phyloP scores from a whole-genome alignment of 2,113 vertebrate genomes.

The Pogona vitticeps region DNA sequence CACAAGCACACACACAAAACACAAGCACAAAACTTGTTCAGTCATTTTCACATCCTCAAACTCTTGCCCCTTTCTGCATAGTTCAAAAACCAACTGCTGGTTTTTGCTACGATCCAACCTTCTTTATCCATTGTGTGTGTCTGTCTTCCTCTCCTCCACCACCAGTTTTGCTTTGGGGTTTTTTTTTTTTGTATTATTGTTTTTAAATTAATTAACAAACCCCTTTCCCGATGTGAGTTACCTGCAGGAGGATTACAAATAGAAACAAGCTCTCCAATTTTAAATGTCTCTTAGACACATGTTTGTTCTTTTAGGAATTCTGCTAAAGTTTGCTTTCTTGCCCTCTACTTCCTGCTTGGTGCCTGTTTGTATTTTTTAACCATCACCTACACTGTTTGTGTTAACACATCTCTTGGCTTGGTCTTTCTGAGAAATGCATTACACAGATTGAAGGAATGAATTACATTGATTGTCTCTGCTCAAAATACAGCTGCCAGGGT shows the following conservation, averaged over 20 bases:
- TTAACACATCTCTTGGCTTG: constrained; percentile 73
- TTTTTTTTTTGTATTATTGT: too few relatives aligned
- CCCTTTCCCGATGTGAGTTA: not conserved
- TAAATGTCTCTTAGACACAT: constrained; percentile 62
- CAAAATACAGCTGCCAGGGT: constrained; percentile 77
- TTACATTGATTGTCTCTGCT: constrained; percentile 74
- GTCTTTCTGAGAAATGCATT: constrained; percentile 77
- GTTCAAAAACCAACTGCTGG: not conserved
- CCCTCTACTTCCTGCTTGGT: constrained; percentile 47
- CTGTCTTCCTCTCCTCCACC: not conserved
- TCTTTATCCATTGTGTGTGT: too few relatives aligned
- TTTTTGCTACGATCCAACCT: not conserved
- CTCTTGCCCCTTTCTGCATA: not conserved
- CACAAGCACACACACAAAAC: too few relatives aligned
- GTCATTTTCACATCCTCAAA: not conserved
- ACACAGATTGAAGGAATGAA: constrained; percentile 40
- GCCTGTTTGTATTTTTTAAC: constrained; percentile 57
- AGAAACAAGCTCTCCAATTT: constrained; percentile 61
- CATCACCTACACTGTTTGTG: constrained; percentile 61
- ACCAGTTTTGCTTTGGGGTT: too few relatives aligned
- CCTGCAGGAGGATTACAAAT: constrained; percentile 64
- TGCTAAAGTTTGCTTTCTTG: constrained; percentile 64
- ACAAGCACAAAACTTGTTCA: too few relatives aligned
- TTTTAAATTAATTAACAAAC: too few relatives aligned
- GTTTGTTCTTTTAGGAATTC: constrained; percentile 71